Conservation (phyloP, 2,113 vertebrate species). For the Atlantisia rogersi region DNA sequence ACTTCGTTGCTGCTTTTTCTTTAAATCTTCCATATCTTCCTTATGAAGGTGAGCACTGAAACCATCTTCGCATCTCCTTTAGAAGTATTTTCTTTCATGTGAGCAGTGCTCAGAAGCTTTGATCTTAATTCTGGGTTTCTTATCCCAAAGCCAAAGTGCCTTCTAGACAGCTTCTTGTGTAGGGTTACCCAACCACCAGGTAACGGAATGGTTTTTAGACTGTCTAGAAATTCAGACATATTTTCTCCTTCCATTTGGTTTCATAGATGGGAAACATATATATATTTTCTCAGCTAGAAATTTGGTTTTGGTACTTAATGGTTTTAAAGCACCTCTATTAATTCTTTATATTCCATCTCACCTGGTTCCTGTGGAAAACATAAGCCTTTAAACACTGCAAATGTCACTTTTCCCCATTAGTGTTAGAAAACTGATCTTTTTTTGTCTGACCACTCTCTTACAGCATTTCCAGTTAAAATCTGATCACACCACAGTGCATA, state of each 20-base stretch:
- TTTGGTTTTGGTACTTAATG: slow-evolving; percentile 62
- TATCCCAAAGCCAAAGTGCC: slow-evolving; percentile 58
- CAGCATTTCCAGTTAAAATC: slow-evolving; percentile 6
- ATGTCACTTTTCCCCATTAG: slow-evolving; percentile 60
- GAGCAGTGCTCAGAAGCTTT: slow-evolving; percentile 29
- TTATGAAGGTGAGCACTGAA: slow-evolving; percentile 9
- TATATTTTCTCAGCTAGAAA: slow-evolving; percentile 69
- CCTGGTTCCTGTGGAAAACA: slow-evolving; percentile 78
- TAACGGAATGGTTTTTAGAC: slow-evolving; percentile 62
- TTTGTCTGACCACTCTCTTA: neutral
- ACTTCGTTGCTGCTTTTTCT: neutral
- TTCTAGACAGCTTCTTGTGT: slow-evolving; percentile 61
- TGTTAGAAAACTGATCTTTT: slow-evolving; percentile 27
- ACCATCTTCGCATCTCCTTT: slow-evolving; percentile 9
- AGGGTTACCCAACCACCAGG: slow-evolving; percentile 55
- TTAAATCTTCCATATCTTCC: slow-evolving; percentile 28
- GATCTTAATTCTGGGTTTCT: slow-evolving; percentile 52
- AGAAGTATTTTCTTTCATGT: neutral
- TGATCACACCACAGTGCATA: neutral
- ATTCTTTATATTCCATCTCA: slow-evolving; percentile 77
- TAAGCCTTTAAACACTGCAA: slow-evolving; percentile 77
- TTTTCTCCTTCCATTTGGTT: slow-evolving; percentile 72
- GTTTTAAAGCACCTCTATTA: slow-evolving; percentile 73
- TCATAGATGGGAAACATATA: slow-evolving; percentile 61
- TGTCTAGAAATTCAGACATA: slow-evolving; percentile 69